Conservation (phyloP, 2,113 vertebrate genomes). For the Ivindomyrus marchei region DNA sequence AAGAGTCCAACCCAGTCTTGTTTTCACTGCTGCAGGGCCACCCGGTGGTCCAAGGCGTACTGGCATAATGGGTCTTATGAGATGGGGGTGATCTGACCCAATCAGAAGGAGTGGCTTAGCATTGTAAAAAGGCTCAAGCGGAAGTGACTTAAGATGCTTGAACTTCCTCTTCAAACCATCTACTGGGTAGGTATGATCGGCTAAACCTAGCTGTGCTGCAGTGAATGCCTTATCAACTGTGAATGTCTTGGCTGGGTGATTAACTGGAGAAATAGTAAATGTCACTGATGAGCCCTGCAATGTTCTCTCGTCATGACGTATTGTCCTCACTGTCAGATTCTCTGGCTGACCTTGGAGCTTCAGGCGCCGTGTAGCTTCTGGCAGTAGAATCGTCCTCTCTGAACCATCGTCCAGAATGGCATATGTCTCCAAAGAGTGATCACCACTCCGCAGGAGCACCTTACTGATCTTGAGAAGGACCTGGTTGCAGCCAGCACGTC, state of each 20-base stretch:
- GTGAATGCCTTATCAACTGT: too few relatives aligned
- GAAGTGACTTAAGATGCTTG: too few relatives aligned
- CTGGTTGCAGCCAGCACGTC: background rate
- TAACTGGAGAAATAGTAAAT: too few relatives aligned
- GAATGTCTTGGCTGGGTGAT: too few relatives aligned
- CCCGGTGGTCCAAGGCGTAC: background rate
- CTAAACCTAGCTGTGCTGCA: too few relatives aligned
- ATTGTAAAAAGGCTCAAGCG: background rate
- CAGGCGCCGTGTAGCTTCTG: too few relatives aligned
- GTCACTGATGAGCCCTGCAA: too few relatives aligned
- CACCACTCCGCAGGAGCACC: background rate
- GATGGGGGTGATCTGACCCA: slow-evolving; percentile 6
- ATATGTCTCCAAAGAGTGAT: background rate
- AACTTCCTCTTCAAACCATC: background rate
- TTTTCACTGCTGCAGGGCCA: background rate
- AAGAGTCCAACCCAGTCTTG: background rate
- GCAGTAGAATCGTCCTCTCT: background rate
- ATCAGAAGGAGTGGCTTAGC: background rate
- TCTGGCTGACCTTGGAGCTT: too few relatives aligned
- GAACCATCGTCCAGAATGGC: background rate
- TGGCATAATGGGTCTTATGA: background rate
- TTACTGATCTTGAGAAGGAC: background rate
- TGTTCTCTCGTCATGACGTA: too few relatives aligned
- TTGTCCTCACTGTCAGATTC: too few relatives aligned
- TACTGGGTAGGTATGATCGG: background rate